Evolutionary conservation across 2,113 vertebrate genomes (phyloP).

Genomic region (Dunckerocampus dactyliophorus): DNA sequence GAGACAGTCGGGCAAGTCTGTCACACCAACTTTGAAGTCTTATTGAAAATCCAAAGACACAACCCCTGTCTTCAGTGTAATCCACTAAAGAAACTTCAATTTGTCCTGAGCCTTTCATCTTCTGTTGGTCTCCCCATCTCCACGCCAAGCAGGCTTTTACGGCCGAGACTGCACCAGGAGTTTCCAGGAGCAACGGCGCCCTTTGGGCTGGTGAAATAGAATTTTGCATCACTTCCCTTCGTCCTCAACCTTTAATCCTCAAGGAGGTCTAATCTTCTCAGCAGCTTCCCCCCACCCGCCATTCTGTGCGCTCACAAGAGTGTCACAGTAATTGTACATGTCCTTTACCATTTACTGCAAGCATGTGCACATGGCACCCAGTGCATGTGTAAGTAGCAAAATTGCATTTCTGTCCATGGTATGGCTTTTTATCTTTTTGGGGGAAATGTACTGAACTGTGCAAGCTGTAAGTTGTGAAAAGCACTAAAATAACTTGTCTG

Average conservation of each 20-base stretch:
- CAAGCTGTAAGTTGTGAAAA: neutral
- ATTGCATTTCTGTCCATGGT: neutral
- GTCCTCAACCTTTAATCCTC: conserved; percentile 40
- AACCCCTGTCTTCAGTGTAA: conserved; percentile 33
- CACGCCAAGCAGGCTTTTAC: conserved; percentile 19
- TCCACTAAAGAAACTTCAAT: conserved; percentile 39
- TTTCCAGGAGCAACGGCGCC: neutral
- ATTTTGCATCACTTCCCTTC: conserved; percentile 33
- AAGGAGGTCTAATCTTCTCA: conserved; percentile 13
- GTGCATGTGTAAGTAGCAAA: neutral
- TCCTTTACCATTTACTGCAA: conserved; percentile 13
- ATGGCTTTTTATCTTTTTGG: neutral
- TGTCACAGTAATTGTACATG: conserved; percentile 25
- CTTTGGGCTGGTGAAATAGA: conserved; percentile 34
- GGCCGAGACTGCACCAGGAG: neutral
- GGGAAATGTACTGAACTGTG: neutral
- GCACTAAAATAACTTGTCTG: neutral
- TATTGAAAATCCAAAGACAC: conserved; percentile 44
- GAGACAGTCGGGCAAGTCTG: neutral
- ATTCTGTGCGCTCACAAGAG: conserved; percentile 1
- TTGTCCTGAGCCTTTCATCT: conserved; percentile 41
- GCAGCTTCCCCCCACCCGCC: neutral
- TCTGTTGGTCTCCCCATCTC: conserved; percentile 16
- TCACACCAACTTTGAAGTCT: conserved; percentile 4
- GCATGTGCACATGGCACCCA: neutral